Percentiles rank a stretch among this genome's conserved stretches.
Conservation (phyloP, 2,113 vertebrate species). For the Talpa occidentalis region DNA sequence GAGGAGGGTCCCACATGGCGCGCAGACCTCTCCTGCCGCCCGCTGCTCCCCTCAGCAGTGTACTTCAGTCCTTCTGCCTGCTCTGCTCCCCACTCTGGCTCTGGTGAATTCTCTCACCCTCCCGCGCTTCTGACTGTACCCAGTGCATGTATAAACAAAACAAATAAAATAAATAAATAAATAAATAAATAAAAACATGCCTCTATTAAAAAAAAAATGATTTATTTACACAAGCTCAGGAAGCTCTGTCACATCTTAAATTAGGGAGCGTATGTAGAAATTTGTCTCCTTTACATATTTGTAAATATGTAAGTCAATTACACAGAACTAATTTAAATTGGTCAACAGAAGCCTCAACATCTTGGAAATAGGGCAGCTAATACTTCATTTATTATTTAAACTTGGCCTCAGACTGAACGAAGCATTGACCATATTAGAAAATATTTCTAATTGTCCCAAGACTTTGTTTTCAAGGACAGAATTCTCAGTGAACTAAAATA, state of each 20-base stretch:
- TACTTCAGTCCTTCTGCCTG: no score
- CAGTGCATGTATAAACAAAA: no score
- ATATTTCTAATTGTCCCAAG: constrained; percentile 12
- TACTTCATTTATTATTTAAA: background rate
- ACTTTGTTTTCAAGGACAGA: constrained; percentile 37
- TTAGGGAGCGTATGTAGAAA: constrained; percentile 1
- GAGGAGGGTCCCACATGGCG: no score
- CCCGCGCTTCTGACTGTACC: no score
- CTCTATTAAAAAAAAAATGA: background rate
- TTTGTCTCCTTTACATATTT: background rate
- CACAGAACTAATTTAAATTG: constrained; percentile 11
- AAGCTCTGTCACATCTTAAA: background rate
- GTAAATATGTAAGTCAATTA: constrained; percentile 2
- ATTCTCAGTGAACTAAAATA: background rate
- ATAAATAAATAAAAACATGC: no score
- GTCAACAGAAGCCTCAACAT: background rate
- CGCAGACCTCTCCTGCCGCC: no score
- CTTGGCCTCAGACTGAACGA: constrained; percentile 24
- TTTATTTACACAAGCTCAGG: background rate
- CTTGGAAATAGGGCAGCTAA: background rate
- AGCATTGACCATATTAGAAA: constrained; percentile 2
- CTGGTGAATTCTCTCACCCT: no score
- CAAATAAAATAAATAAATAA: no score
- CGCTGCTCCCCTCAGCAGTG: no score
- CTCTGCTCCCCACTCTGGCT: no score